phyloP scores from a whole-genome alignment of 2,113 vertebrate species.

The Malurus cyaneus region DNA sequence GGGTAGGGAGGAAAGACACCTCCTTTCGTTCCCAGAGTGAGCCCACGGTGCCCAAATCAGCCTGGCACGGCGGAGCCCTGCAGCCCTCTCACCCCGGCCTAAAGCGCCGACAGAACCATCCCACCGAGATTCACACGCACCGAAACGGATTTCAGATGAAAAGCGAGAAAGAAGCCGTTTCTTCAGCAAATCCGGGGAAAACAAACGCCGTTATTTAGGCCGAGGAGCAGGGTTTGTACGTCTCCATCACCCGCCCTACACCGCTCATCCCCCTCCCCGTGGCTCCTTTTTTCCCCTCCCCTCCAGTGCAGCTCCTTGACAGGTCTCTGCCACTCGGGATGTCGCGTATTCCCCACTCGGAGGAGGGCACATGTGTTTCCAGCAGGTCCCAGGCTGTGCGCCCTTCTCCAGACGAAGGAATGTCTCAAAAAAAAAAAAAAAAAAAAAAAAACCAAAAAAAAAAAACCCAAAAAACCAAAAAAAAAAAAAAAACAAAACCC shows the following conservation, averaged over 20 bases:
- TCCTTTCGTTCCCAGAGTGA: background rate
- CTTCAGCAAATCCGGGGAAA: background rate
- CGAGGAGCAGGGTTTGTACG: background rate
- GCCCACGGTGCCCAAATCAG: background rate
- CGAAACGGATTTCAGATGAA: background rate
- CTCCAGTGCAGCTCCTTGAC: background rate
- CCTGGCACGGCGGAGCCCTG: background rate
- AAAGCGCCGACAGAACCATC: background rate
- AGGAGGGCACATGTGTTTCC: background rate
- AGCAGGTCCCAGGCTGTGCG: background rate
- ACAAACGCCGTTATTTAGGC: background rate
- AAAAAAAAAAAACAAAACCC: background rate
- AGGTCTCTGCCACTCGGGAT: background rate
- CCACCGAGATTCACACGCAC: no score
- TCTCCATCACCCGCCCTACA: background rate
- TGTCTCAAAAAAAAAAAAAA: background rate
- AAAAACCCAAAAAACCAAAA: no score
- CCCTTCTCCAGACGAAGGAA: background rate
- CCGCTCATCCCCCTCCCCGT: background rate
- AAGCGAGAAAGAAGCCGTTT: background rate
- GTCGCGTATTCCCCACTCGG: background rate
- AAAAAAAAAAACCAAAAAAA: background rate
- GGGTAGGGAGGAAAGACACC: fast-evolving
- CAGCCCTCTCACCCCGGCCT: background rate
- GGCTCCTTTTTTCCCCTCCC: background rate